Percentiles rank a stretch among this genome's conserved stretches.
Conservation (phyloP, 2,888 invertebrate species). For the Caenorhabditis macrosperma region DNA sequence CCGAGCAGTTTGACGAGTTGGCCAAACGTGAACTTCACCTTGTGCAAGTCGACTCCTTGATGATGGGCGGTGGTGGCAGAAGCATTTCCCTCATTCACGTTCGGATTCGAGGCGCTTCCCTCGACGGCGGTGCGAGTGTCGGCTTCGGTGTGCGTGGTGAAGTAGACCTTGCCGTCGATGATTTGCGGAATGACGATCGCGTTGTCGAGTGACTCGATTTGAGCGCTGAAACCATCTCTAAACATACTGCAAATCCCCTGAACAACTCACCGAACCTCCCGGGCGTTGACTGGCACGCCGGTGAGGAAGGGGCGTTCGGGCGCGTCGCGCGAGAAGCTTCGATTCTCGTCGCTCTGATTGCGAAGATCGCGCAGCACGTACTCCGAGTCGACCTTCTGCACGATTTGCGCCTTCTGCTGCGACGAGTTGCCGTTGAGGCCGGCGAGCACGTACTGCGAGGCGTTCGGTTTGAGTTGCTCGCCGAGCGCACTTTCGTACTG, state of each 20-base stretch:
- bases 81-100: conserved; percentile 5
- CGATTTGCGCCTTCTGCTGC: conserved; percentile 17
- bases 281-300: conserved; percentile 49
- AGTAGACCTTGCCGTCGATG: conserved; percentile 51
- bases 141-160: conserved; percentile 53
- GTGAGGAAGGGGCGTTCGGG: conserved; percentile 49
- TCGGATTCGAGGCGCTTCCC: conserved; percentile 36
- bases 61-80: background rate
- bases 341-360: conserved; percentile 40
- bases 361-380: conserved; percentile 52
- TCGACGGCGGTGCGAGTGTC: conserved; percentile 55
- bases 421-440: conserved; percentile 49
- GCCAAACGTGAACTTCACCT: conserved; percentile 45
- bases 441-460: conserved; percentile 49
- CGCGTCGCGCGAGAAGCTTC: conserved; percentile 26
- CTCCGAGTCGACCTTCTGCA: conserved; percentile 35
- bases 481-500: conserved; percentile 41
- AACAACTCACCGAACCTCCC: conserved; percentile 32
- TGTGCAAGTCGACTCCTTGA: conserved; percentile 36
- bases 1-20: conserved; percentile 53
- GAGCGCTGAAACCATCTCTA: conserved; percentile 1
- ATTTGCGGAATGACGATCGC: conserved; percentile 53
- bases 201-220: conserved; percentile 53
- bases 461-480: conserved; percentile 41
- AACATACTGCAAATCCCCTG: too few species aligned